phyloP scores from a whole-genome alignment of 1,140 invertebrate species.

The Campoletis sonorensis region DNA sequence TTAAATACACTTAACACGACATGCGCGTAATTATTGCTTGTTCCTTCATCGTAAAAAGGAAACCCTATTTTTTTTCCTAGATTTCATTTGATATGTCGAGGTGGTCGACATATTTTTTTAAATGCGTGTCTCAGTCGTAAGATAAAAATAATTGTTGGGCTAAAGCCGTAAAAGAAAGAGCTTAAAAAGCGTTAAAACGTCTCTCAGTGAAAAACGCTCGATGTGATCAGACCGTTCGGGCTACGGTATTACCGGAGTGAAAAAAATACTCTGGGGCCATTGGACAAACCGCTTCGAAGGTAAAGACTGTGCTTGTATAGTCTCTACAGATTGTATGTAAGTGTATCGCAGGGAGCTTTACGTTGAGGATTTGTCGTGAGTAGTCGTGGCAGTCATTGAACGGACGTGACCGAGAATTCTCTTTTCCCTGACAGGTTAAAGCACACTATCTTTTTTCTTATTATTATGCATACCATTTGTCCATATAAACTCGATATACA shows the following conservation, averaged over 20 bases:
- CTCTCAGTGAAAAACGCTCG: not conserved
- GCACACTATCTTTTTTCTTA: not conserved
- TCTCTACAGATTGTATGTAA: not conserved
- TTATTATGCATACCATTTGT: not conserved
- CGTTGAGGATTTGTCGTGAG: not conserved
- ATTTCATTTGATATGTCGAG: too few species aligned
- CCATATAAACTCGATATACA: not conserved
- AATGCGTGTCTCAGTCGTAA: too few species aligned
- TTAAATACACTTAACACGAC: too few species aligned
- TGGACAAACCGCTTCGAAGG: not conserved
- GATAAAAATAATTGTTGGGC: too few species aligned
- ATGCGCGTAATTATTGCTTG: too few species aligned
- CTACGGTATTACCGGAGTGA: not conserved
- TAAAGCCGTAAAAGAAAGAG: too few species aligned
- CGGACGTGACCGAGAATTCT: slow-evolving; percentile 2
- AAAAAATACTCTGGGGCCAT: not conserved
- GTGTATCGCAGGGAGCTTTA: not conserved
- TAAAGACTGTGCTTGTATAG: not conserved
- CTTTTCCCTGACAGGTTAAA: not conserved
- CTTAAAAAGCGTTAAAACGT: too few species aligned
- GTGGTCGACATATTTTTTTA: too few species aligned
- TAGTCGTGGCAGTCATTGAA: slow-evolving; percentile 10
- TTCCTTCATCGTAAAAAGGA: too few species aligned
- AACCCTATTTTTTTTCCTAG: too few species aligned
- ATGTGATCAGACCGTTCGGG: not conserved